Conservation (phyloP, 2,113 vertebrate species). For the Microcebus griseorufus region DNA sequence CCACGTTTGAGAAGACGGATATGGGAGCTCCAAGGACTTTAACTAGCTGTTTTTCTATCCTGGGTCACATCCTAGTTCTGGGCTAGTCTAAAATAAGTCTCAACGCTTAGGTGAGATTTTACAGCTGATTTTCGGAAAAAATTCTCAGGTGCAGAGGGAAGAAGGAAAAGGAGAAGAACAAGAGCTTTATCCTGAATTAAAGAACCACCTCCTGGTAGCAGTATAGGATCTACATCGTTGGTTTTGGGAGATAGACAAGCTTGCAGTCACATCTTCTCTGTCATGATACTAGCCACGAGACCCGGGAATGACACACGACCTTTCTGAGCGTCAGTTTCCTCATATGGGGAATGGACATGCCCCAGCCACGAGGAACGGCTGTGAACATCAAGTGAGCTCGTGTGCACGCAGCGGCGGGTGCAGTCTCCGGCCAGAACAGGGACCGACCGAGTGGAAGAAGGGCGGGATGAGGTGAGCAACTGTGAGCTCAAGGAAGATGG, state of each 20-base stretch:
- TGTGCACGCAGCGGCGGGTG: accelerated
- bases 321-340: background rate
- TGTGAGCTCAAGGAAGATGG: background rate
- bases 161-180: background rate
- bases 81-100: background rate
- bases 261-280: background rate
- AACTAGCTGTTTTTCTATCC: background rate
- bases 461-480: background rate
- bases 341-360: background rate
- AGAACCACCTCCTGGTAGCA: background rate
- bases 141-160: background rate
- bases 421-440: accelerated
- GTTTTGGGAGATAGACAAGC: background rate
- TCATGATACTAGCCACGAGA: background rate
- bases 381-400: accelerated
- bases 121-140: background rate
- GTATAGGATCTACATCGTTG: accelerated
- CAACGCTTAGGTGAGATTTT: background rate
- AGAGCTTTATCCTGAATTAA: accelerated
- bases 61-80: background rate
- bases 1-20: background rate
- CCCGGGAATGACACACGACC: accelerated
- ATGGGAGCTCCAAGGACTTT: background rate
- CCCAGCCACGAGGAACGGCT: too few relatives aligned
- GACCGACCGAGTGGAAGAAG: background rate